Base-by-base conservation (phyloP, 2,888 invertebrate species). In the Pinctada fucata region DNA sequence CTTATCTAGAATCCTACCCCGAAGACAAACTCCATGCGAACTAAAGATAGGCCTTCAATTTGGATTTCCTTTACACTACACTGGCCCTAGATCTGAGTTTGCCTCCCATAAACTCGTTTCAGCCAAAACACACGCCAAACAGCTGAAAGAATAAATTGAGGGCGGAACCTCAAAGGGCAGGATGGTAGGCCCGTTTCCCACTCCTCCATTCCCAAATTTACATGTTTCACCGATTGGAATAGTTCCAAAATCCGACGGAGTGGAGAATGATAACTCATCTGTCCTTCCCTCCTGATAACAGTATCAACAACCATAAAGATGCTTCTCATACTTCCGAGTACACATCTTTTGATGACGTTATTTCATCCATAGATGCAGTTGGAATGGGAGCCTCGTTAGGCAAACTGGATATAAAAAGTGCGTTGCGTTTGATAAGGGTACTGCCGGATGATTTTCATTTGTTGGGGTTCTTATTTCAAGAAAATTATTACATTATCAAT, bases 241-340 rank as follows among this genome's bases (percentile, higher is more conserved):
- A 2, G 58, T 75, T 45, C 58, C 75, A 3, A 69, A 75, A 51
- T 8, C 51, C 49, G 58, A 69, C 51, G 58, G 75, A 8, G 10
- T 75, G 69, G 75, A 68, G 74, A 66, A 65, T 74, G 50, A 74
- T 74, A 48, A 67, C 66, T 13, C 66, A 74, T 47, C n/a, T 75
- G 31, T 75, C 75, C 5, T 68, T 58, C 52, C 67, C 75, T 45
- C 3, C 10, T 16, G 16, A 16, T 2, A 45, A 16, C 13, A 67
- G 74, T 8, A 74, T 74, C 13, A 66, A 74, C 45, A 13, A 50
- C 48, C 66, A 49, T 50, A 74, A 66, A 5, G 74, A 66, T 31
- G 51, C 3, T 66, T 16, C 48, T 66, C 13, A 49, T 8, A 16
- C 74, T 2, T 58, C 63, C 10, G 16, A 66, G 16, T 74, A 74